A percentile compares a stretch with the other conserved stretches of the same genome.
Conservation (phyloP, 2,888 invertebrate genomes). For the Bellardia bayeri region DNA sequence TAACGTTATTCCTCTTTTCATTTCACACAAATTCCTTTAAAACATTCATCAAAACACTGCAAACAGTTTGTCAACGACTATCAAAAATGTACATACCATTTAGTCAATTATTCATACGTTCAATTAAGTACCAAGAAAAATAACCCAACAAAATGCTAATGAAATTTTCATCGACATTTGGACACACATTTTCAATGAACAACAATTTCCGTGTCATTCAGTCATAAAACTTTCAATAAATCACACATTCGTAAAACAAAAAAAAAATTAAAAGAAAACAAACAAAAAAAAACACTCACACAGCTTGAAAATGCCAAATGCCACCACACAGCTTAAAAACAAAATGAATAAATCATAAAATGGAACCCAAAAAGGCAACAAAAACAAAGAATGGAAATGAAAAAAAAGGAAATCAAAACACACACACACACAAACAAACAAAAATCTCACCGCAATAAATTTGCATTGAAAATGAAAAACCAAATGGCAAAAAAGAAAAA, state of each 20-base stretch:
- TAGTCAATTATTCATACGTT: not conserved
- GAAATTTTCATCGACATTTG: constrained; percentile 49
- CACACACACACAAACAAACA: constrained; percentile 14
- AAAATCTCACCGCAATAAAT: constrained; percentile 53
- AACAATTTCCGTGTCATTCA: constrained; percentile 58
- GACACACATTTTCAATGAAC: constrained; percentile 27
- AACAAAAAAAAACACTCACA: constrained; percentile 11
- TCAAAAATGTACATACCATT: not conserved
- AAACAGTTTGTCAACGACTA: constrained; percentile 43
- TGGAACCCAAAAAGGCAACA: constrained; percentile 12
- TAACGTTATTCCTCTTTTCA: not conserved
- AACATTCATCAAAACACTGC: not conserved
- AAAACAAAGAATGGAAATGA: not conserved
- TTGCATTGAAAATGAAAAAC: constrained; percentile 48
- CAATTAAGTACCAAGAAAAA: not conserved
- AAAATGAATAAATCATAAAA: constrained; percentile 62
- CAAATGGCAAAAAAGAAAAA: not conserved
- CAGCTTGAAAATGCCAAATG: constrained; percentile 23
- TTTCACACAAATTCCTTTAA: constrained; percentile 9
- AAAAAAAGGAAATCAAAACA: not conserved
- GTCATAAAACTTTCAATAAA: constrained; percentile 60
- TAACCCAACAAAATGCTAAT: constrained; percentile 32
- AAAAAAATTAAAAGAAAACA: not conserved
- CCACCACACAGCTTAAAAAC: constrained; percentile 49
- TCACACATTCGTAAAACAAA: constrained; percentile 23